These are phyloP conservation scores for Therioaphis trifolii DNA, from an alignment of 2,888 invertebrate genomes.

Conservation along the genomic window DNA sequence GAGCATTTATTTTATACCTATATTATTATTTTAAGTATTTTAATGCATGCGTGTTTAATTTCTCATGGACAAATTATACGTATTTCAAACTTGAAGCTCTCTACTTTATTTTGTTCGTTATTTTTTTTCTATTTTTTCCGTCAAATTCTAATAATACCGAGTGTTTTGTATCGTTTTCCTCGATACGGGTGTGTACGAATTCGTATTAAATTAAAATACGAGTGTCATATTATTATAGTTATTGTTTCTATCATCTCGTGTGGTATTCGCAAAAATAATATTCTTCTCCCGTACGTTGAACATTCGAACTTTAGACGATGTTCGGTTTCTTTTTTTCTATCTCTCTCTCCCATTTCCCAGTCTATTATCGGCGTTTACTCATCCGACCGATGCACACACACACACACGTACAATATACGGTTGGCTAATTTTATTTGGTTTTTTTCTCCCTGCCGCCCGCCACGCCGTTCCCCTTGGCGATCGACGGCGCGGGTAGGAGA, in stretches of 20 bases:
- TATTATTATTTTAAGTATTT: conserved; percentile 62
- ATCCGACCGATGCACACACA: conserved; percentile 40
- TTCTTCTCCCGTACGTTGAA: not conserved
- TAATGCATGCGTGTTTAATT: conserved; percentile 61
- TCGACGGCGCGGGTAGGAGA: not conserved
- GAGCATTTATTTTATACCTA: conserved; percentile 62
- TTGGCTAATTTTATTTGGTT: conserved; percentile 61
- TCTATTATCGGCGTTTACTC: conserved; percentile 58
- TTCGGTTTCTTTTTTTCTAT: conserved; percentile 27
- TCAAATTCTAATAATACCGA: not conserved
- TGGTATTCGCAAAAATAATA: not conserved
- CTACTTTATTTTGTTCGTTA: conserved; percentile 42
- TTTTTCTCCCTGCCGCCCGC: conserved; percentile 37
- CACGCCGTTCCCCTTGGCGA: not conserved
- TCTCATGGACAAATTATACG: conserved; percentile 60
- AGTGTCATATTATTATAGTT: not conserved
- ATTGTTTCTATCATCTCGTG: not conserved
- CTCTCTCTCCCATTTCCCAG: conserved; percentile 3
- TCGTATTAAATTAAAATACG: not conserved
- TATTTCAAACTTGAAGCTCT: conserved; percentile 55
- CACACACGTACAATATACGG: conserved; percentile 4
- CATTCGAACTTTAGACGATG: conserved; percentile 27
- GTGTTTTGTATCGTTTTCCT: not conserved
- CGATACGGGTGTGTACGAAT: conserved; percentile 2
- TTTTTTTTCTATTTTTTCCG: not conserved